Conservation (phyloP, 2,797 vertebrate genomes). For the Aldrovandia affinis region DNA sequence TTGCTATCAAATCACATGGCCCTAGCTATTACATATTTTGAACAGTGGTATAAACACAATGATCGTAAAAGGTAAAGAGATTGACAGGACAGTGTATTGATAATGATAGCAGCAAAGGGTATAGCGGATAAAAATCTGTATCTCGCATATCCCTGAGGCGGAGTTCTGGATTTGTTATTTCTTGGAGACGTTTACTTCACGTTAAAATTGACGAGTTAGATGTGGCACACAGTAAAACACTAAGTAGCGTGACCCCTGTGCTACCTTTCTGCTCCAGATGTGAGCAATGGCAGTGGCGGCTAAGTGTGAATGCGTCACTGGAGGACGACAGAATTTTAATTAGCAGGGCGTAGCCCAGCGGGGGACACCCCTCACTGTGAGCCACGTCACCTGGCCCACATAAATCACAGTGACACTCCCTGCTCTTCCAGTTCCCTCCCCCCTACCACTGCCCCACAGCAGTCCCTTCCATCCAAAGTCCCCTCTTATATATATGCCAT, state of each 20-base stretch:
- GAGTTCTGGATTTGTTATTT: background rate
- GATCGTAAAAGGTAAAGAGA: background rate
- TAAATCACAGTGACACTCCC: conserved; percentile 60
- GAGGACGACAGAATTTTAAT: conserved; percentile 60
- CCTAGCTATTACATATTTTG: background rate
- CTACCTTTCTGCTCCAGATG: conserved; percentile 16
- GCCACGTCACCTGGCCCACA: conserved; percentile 51
- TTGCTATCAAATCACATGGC: too few species aligned
- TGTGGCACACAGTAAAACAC: background rate
- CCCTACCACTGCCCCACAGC: conserved; percentile 29
- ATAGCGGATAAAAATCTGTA: background rate
- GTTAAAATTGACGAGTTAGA: background rate
- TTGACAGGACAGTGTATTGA: background rate
- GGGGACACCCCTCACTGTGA: conserved; percentile 46
- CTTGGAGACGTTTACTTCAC: background rate
- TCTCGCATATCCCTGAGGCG: background rate
- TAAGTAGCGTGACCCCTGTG: background rate
- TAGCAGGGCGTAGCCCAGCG: conserved; percentile 60
- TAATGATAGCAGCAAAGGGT: background rate
- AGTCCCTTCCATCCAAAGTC: background rate
- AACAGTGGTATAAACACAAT: background rate
- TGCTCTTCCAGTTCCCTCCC: background rate
- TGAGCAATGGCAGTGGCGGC: background rate
- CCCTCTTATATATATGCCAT: too few species aligned
- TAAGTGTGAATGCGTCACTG: background rate